Evolutionary conservation across 2,888 invertebrate species (phyloP).

Genomic region (Rutpela maculata): DNA sequence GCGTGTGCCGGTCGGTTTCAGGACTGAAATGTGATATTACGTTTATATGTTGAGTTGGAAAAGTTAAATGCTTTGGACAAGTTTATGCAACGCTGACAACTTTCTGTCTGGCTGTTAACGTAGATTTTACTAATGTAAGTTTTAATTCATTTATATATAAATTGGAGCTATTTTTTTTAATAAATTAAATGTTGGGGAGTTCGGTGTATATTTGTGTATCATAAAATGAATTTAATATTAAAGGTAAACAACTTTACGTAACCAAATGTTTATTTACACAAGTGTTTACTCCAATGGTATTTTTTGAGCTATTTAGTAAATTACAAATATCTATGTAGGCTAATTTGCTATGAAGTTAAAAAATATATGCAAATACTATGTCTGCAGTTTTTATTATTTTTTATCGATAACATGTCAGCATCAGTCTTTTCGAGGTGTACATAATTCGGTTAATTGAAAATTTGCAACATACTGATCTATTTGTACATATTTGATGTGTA

Average conservation of each 20-base stretch:
- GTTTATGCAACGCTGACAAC: background rate
- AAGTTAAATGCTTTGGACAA: slow-evolving; percentile 18
- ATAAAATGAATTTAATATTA: background rate
- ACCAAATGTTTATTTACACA: no score
- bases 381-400: no score
- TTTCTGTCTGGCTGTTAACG: background rate
- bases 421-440: no score
- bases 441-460: no score
- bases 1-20: slow-evolving; percentile 29
- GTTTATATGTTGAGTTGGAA: slow-evolving; percentile 20
- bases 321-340: background rate
- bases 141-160: background rate
- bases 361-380: no score
- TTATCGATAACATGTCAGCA: no score
- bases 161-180: no score
- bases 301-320: background rate
- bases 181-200: background rate
- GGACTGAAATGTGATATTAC: slow-evolving; percentile 34
- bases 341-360: no score
- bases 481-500: no score
- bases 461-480: no score
- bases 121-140: background rate
- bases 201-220: background rate
- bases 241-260: background rate
- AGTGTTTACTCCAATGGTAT: no score